A percentile compares a stretch with the other conserved stretches of the same genome.
phyloP scores from a whole-genome alignment of 2,113 vertebrate genomes.

The Oncorhynchus tshawytscha region DNA sequence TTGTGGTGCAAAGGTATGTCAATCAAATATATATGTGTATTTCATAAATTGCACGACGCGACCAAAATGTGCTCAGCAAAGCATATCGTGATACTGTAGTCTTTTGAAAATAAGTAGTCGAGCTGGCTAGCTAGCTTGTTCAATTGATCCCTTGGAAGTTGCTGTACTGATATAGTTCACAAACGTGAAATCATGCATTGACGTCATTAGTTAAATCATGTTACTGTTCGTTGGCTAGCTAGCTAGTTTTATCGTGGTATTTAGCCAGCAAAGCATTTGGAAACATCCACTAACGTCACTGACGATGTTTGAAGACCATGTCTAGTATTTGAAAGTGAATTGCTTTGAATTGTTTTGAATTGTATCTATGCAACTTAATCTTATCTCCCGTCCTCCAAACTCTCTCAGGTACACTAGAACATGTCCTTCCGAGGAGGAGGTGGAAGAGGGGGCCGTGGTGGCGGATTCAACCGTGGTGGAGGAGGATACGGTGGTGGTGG shows the following conservation, averaged over 20 bases:
- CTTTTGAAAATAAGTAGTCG: not conserved
- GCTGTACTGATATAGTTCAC: not conserved
- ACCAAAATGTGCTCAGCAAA: not conserved
- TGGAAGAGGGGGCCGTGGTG: constrained; percentile 60
- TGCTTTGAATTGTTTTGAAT: not conserved
- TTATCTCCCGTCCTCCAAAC: too few relatives aligned
- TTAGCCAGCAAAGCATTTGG: not conserved
- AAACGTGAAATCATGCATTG: too few relatives aligned
- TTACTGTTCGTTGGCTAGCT: too few relatives aligned
- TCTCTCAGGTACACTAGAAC: constrained; percentile 4
- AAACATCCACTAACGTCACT: not conserved
- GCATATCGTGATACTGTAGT: not conserved
- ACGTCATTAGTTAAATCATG: too few relatives aligned
- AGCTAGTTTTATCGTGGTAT: too few relatives aligned
- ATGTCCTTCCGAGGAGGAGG: constrained; percentile 90
- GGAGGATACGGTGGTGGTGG: constrained; percentile 44
- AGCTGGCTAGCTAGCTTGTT: not conserved
- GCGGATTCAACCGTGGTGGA: constrained; percentile 52
- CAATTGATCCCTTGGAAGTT: not conserved
- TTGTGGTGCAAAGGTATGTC: not conserved
- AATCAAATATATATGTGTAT: not conserved
- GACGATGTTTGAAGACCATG: not conserved
- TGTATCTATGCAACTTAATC: not conserved
- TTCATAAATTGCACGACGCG: not conserved
- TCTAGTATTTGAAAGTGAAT: not conserved